Percentiles rank a stretch among this genome's conserved stretches.
Conservation (phyloP, 2,888 invertebrate species). For the Chrysotoxum bicinctum region DNA sequence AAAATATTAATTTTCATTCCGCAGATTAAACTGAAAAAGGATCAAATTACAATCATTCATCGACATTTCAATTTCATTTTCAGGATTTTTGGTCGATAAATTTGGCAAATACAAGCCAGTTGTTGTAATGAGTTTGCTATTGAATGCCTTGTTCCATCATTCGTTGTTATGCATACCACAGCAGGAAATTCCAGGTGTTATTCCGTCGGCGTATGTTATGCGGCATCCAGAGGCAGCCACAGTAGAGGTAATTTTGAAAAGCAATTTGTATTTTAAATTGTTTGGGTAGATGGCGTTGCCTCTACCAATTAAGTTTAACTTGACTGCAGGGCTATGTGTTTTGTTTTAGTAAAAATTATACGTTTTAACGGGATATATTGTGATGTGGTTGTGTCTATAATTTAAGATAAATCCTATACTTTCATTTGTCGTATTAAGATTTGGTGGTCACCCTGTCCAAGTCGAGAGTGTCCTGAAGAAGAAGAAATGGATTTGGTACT, state of each 20-base stretch:
- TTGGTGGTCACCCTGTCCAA: slow-evolving; percentile 92
- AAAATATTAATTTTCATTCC: background rate
- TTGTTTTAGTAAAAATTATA: background rate
- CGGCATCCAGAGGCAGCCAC: slow-evolving; percentile 87
- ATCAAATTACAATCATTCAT: background rate
- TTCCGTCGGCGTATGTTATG: slow-evolving; percentile 89
- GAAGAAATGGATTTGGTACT: slow-evolving; percentile 88
- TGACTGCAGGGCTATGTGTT: background rate
- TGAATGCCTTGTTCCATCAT: slow-evolving; percentile 91
- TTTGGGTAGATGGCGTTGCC: background rate
- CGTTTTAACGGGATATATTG: too few species aligned
- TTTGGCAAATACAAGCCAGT: slow-evolving; percentile 93
- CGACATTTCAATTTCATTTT: background rate
- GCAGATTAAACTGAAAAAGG: background rate
- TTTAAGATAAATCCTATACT: background rate
- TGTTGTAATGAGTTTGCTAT: slow-evolving; percentile 88
- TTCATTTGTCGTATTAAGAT: slow-evolving; percentile 82
- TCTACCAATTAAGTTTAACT: background rate
- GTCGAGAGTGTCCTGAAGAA: slow-evolving; percentile 89
- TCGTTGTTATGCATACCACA: slow-evolving; percentile 90
- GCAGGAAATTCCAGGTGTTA: slow-evolving; percentile 89
- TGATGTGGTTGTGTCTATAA: too few species aligned
- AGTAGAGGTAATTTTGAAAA: slow-evolving; percentile 84
- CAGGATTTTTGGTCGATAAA: slow-evolving; percentile 92
- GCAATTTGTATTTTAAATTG: slow-evolving; percentile 21